Evolutionary conservation across 1,140 invertebrate genomes (phyloP), one percentile per base, ranked within the genome.

Genomic region (Frieseomelitta varia): DNA sequence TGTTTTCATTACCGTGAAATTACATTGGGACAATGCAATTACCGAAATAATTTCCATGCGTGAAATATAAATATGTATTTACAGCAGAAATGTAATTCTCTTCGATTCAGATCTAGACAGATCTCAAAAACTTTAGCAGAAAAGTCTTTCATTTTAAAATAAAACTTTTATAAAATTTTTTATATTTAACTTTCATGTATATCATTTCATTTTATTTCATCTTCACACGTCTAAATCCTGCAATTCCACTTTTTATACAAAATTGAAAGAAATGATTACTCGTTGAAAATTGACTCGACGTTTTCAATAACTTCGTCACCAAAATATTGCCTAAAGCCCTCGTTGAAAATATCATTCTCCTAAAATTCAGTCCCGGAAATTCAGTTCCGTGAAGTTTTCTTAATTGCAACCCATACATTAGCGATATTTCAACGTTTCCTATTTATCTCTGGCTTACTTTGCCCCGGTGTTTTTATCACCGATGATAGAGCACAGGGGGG

Each of bases 401-500:
- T 65, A 67, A 78, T 67, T 24, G 55, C 27, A 15, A 21, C 19
- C 19, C 21, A 15, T 15, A 39, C 15, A 39, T 56, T 12, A 56
- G 15, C 27, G 30, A 39, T 56, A 79, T 21, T 69, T 69, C 65
- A 51, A 27, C 61, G 39, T 47, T 68, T 55, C 24, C 56, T 51
- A 61, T 74, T 81, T 63, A 51, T 3, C 39, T 61, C n/a, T 2
- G 14, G 21, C 15, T 15, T 51, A 47, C 27, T 82, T n/a, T 47
- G 19, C 34, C 27, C 34, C 10, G 17, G 34, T 10, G 21, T 55
- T 68, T 82, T 53, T 77, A 39, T 55, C 47, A 27, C 74, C 51
- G 56, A 78, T 69, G 55, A 83, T 27, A 65, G 58, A 81, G 51
- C 58, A 67, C 47, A n/a, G 53, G 15, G 34, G 67, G 61, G 27